Evolutionary conservation across 2,113 vertebrate genomes (phyloP), one percentile per base, ranked within the genome.

Genomic region (Anarrhichthys ocellatus): DNA sequence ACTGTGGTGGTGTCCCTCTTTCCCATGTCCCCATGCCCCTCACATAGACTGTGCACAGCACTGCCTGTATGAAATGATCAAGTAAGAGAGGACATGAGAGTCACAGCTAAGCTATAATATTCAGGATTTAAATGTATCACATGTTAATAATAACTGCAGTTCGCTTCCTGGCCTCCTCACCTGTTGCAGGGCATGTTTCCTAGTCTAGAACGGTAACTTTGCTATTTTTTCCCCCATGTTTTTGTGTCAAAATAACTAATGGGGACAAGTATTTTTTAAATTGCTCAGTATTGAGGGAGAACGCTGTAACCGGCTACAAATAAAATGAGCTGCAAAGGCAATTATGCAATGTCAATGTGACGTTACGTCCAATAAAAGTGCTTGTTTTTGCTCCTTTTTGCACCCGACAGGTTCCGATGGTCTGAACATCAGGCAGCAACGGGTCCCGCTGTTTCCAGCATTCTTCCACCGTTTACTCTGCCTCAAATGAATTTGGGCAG

Each of bases 71-170:
- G 69, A 32, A 1, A 71, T 67, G 66, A 73, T 84, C 4, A 81
- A 76, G 66, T n/a, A 38, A 65, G n/a, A 56, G 10, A 81, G 82
- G 88, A 90, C 92, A 92, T 86, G 87, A 91, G 85, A 87, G 90
- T 79, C 85, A 86, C 84, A 85, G 69, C 7, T 69, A 6, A 14
- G 13, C 62, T 81, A n/a, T 3, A 8, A 44, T 6, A 15, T 15
- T 46, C 2, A 15, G 13, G 4, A 7, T 22, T 38, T 10, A 9
- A 62, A 40, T 11, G 32, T 11, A 32, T 29, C 14, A 11, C 48
- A 17, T 34, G 59, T 36, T 34, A 9, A 54, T 9, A 50, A 20
- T 8, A 50, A 17, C 10, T 56, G n/a, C 20, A 52, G 50, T 52
- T 54, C 4, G 9, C 52, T 54, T 9, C 13, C 11, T 3, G 52